Percentiles rank a stretch among this genome's conserved stretches.
Evolutionary conservation across 2,797 vertebrate genomes (phyloP).

Genomic region (Lutjanus campechanus): DNA sequence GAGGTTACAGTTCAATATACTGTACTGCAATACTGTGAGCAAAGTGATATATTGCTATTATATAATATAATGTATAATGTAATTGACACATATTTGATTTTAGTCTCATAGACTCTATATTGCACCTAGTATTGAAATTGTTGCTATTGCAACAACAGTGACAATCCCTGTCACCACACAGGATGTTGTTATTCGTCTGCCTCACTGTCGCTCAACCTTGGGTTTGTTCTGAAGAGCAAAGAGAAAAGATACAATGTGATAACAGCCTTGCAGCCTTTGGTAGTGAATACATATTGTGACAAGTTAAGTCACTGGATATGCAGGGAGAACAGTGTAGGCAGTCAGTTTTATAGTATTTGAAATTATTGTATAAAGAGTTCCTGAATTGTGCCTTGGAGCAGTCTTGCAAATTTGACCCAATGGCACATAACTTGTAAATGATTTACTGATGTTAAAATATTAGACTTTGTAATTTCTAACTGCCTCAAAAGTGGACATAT

Average conservation of each 20-base stretch:
- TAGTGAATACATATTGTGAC: conserved; percentile 21
- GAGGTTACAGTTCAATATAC: no score
- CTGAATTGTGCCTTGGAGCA: background rate
- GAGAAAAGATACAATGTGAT: conserved; percentile 3
- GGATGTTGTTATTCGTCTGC: conserved; percentile 13
- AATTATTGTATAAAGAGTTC: background rate
- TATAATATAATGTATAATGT: background rate
- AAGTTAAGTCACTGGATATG: conserved; percentile 1
- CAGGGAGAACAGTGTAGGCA: background rate
- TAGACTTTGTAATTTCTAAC: conserved; percentile 16
- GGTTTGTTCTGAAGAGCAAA: conserved; percentile 31
- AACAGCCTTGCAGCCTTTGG: background rate
- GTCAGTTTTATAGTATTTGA: background rate
- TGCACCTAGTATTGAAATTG: background rate
- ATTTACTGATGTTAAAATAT: conserved; percentile 25
- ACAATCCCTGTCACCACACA: conserved; percentile 16
- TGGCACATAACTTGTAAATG: background rate
- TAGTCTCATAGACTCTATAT: background rate
- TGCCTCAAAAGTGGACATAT: conserved; percentile 12
- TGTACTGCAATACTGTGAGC: no score
- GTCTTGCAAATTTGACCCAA: conserved; percentile 6
- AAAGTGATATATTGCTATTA: no score
- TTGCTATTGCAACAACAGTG: background rate
- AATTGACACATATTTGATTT: conserved; percentile 1
- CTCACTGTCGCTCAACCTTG: conserved; percentile 1